Evolutionary conservation across 2,113 vertebrate species (phyloP), one percentile per base, ranked within the genome.

Genomic region (Cryptomyrus ogoouensis): DNA sequence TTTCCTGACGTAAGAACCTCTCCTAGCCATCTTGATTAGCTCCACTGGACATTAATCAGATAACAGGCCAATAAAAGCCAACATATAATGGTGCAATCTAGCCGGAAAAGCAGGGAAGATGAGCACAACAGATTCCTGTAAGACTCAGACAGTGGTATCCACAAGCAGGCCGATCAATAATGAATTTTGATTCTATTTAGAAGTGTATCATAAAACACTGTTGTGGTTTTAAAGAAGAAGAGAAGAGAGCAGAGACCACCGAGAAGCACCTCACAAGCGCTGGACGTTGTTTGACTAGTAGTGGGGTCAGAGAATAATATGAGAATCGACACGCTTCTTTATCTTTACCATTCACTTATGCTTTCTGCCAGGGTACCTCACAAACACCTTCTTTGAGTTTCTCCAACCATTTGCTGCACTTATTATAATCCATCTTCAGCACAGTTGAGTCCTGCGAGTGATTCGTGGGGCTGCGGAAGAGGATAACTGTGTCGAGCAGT

Each of bases 1-100:
- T 56, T 94, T 92, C 92, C 90, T 42, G 31, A 9, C 74, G 27
- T n/a, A 47, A 84, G 83, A 84, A 12, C 39, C 92, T 90, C 92
- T 39, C 89, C 89, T 88, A 50, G 17, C 19, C 15, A n/a, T 47
- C 10, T 24, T 89, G 66, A 87, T 89, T 89, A n/a, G 83, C 7
- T 46, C n/a, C 31, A 46, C n/a, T 88, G 87, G 50, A n/a, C 74
- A 83, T 87, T 87, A 52, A 49, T 87, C 84, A 87, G 46, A 53
- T n/a, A 84, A 8, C 83, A 46, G 49, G 84, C 24, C 49, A 35
- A 35, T 31, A 52, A 86, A 52, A 86, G 84, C 49, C 47, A 9
- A 53, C 27, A 35, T 87, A 27, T 87, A 87, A 87, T 87, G 49
- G n/a, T 5, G 27, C n/a, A 52, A 56, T 53, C 10, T 13, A 87